Percentiles rank a stretch among this genome's conserved stretches.
These are phyloP conservation scores for Caranx melampygus DNA, from an alignment of 2,113 vertebrate species.

Conservation along the genomic window DNA sequence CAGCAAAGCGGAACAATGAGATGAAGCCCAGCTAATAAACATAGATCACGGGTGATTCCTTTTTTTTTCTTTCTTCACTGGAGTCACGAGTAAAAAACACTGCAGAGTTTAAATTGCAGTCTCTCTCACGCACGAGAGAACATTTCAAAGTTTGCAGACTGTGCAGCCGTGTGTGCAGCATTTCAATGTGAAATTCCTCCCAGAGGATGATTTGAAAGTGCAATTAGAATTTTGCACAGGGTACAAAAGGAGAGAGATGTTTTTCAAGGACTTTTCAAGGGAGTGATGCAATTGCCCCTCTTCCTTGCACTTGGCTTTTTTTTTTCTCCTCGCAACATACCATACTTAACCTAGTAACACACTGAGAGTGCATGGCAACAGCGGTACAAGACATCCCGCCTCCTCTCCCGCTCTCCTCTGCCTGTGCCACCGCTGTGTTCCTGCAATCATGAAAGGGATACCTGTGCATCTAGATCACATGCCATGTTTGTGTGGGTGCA, in stretches of 20 bases:
- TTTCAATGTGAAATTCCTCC: conserved; percentile 56
- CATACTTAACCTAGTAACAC: conserved; percentile 82
- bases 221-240: conserved; percentile 67
- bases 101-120: background rate
- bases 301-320: conserved; percentile 72
- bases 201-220: conserved; percentile 47
- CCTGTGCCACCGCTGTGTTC: conserved; percentile 8
- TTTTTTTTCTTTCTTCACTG: conserved; percentile 8
- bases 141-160: conserved; percentile 19
- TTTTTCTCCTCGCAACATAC: conserved; percentile 80
- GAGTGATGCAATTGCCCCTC: conserved; percentile 81
- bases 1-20: conserved; percentile 38
- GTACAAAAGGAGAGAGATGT: conserved; percentile 49
- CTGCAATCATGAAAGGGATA: conserved; percentile 20
- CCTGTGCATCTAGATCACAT: conserved; percentile 48
- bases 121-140: conserved; percentile 28
- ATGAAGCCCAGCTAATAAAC: conserved; percentile 5
- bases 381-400: conserved; percentile 41
- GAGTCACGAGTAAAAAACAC: background rate
- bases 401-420: conserved; percentile 31
- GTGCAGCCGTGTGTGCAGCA: conserved; percentile 8
- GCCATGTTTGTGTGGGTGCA: conserved; percentile 60
- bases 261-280: conserved; percentile 76
- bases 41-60: background rate
- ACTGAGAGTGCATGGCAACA: conserved; percentile 83